Percentiles rank a stretch among this genome's conserved stretches.
Conservation (phyloP, 1,140 invertebrate species). For the Dysdera silvatica region DNA sequence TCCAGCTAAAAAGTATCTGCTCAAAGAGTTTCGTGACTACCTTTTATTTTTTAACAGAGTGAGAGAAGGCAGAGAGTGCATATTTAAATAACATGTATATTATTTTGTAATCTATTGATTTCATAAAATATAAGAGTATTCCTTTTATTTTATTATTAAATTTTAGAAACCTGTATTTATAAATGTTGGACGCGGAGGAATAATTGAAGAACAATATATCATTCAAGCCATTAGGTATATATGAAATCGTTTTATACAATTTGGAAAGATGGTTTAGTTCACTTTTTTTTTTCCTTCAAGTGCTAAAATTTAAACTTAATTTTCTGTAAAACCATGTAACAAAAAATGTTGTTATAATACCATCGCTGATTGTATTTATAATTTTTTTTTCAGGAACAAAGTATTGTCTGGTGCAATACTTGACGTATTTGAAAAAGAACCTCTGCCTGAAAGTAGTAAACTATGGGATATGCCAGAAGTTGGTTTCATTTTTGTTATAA, state of each 20-base stretch:
- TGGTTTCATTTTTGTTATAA: constrained; percentile 4
- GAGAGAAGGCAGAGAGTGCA: no score
- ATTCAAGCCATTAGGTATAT: constrained; percentile 47
- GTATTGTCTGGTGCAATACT: constrained; percentile 53
- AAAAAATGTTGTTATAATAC: no score
- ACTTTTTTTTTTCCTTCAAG: not conserved
- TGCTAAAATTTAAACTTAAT: not conserved
- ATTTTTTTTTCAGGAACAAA: constrained; percentile 32
- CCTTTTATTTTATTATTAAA: not conserved
- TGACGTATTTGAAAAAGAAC: constrained; percentile 54
- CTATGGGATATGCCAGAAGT: constrained; percentile 51
- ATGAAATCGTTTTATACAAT: no score
- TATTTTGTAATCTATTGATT: no score
- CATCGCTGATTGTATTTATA: not conserved
- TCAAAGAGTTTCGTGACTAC: no score
- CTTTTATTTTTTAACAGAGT: no score
- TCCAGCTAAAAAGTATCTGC: no score
- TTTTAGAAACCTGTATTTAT: constrained; percentile 46
- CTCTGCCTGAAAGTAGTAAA: constrained; percentile 46
- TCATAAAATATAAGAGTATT: no score
- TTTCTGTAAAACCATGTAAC: not conserved
- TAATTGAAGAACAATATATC: constrained; percentile 50
- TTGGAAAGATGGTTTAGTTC: no score
- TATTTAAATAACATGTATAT: no score
- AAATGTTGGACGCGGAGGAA: constrained; percentile 53